These are phyloP conservation scores for Tonatia bakeri DNA, from an alignment of 2,113 vertebrate genomes.

Conservation along the genomic window DNA sequence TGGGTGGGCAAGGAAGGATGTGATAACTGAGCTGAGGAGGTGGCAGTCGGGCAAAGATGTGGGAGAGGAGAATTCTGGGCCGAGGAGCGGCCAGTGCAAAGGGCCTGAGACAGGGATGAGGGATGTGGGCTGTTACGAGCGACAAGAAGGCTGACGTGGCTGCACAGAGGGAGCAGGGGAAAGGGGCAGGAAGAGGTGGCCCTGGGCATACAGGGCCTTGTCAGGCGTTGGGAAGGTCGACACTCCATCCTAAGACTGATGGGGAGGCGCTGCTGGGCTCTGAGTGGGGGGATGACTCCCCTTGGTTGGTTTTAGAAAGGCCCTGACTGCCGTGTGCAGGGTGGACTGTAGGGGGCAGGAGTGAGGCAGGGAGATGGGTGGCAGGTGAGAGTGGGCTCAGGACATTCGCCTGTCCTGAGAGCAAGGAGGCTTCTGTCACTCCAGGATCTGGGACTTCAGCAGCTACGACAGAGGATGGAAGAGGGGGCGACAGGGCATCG, in stretches of 20 bases:
- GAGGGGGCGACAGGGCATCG: background rate
- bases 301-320: background rate
- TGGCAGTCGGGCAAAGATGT: background rate
- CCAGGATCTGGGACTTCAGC: background rate
- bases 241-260: background rate
- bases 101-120: background rate
- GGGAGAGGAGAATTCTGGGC: background rate
- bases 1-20: background rate
- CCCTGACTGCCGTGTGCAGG: background rate
- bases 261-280: background rate
- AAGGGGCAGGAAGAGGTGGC: background rate
- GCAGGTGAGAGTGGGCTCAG: background rate
- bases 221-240: background rate
- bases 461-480: background rate
- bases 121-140: too few species aligned
- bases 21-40: background rate
- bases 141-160: background rate
- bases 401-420: background rate
- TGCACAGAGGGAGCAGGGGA: background rate
- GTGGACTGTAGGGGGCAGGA: slow-evolving; percentile 13
- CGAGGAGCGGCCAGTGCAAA: background rate
- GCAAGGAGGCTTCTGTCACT: background rate
- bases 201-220: background rate
- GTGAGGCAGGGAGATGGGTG: background rate
- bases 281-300: accelerated